Conservation (phyloP, 2,113 vertebrate species). For the Carollia perspicillata region DNA sequence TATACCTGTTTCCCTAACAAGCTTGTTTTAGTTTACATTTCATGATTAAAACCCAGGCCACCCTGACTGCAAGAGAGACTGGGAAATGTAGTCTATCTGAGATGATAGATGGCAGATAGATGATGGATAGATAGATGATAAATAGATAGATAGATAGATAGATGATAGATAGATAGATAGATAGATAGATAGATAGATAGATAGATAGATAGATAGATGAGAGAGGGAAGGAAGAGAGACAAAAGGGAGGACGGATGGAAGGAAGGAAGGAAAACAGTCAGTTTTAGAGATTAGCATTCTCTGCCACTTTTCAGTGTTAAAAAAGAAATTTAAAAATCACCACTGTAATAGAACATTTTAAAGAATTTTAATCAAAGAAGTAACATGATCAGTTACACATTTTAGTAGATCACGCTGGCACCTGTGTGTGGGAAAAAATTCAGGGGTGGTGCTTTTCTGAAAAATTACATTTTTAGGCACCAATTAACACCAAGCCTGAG, state of each 20-base stretch:
- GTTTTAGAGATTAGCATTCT: neutral
- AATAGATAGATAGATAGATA: neutral
- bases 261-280: neutral
- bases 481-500: constrained; percentile 14
- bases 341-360: constrained; percentile 13
- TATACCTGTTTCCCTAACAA: neutral
- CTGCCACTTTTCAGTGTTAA: neutral
- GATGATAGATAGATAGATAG: neutral
- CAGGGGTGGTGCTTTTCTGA: neutral
- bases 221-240: neutral
- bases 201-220: neutral
- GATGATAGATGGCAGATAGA: neutral
- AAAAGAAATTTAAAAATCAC: neutral
- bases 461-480: constrained; percentile 41
- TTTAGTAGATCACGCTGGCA: neutral
- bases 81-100: neutral
- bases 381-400: neutral
- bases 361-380: constrained; percentile 2
- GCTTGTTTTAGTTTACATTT: neutral
- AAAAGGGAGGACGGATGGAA: too few relatives aligned
- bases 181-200: neutral
- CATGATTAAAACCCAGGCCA: neutral
- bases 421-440: constrained; percentile 19
- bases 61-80: neutral
- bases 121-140: neutral